These are phyloP conservation scores for Luehdorfia chinensis DNA, from an alignment of 1,140 invertebrate genomes.

Conservation along the genomic window DNA sequence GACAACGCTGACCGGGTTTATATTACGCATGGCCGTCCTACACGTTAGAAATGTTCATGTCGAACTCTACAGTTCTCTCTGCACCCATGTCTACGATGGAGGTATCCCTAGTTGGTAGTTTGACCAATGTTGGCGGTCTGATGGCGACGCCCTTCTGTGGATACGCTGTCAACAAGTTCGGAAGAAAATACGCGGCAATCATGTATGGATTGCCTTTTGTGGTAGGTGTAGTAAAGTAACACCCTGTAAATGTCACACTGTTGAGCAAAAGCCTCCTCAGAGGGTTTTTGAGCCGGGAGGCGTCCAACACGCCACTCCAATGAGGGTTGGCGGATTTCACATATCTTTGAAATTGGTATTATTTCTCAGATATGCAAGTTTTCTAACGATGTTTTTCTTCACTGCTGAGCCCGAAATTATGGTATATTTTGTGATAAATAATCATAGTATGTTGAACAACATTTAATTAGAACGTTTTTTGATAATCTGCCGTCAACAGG, in stretches of 20 bases:
- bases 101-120: conserved; percentile 46
- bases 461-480: too few relatives aligned
- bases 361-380: not conserved
- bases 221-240: conserved; percentile 34
- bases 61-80: conserved; percentile 45
- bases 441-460: too few relatives aligned
- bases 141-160: conserved; percentile 48
- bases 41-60: conserved; percentile 42
- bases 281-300: too few relatives aligned
- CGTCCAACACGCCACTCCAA: too few relatives aligned
- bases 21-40: conserved; percentile 62
- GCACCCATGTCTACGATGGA: conserved; percentile 40
- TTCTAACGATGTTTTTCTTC: too few relatives aligned
- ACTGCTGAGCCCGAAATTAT: too few relatives aligned
- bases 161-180: conserved; percentile 39
- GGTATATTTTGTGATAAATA: too few relatives aligned
- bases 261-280: too few relatives aligned
- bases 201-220: conserved; percentile 53
- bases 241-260: too few relatives aligned
- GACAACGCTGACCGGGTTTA: conserved; percentile 38
- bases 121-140: conserved; percentile 50
- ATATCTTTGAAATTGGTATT: too few relatives aligned
- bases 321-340: too few relatives aligned
- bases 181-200: conserved; percentile 54
- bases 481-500: too few relatives aligned